These are phyloP conservation scores for Gallinago stenura DNA, from an alignment of 2,797 vertebrate species.

Conservation along the genomic window DNA sequence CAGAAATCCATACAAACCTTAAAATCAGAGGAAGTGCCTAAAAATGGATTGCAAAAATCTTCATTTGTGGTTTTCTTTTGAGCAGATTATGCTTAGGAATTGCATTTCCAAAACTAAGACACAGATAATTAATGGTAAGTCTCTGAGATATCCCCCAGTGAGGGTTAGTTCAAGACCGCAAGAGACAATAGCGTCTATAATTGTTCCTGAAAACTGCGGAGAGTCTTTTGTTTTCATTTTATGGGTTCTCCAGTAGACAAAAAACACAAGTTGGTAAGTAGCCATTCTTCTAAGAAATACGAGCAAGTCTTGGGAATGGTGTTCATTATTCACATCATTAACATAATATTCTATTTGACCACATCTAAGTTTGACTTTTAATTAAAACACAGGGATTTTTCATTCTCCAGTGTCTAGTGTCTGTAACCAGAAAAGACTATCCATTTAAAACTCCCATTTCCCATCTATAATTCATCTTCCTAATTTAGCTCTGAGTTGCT, in stretches of 20 bases:
- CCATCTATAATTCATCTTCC: constrained; percentile 68
- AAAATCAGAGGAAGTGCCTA: not conserved
- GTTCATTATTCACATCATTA: constrained; percentile 63
- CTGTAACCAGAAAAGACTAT: constrained; percentile 56
- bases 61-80: not conserved
- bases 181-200: constrained; percentile 47
- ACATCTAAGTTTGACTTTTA: constrained; percentile 63
- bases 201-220: constrained; percentile 61
- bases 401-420: constrained; percentile 17
- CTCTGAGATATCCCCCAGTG: constrained; percentile 24
- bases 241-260: constrained; percentile 45
- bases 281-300: constrained; percentile 65
- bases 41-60: not conserved
- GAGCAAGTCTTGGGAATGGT: constrained; percentile 52
- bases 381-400: constrained; percentile 62
- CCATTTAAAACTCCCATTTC: constrained; percentile 63
- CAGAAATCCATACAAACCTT: not conserved
- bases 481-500: constrained; percentile 39
- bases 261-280: constrained; percentile 22
- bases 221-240: constrained; percentile 59
- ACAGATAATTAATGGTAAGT: constrained; percentile 38
- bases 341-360: constrained; percentile 57
- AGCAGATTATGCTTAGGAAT: constrained; percentile 9
- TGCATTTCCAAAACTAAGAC: constrained; percentile 30
- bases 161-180: constrained; percentile 32